phyloP scores from a whole-genome alignment of 2,888 invertebrate species.

The Drosophila nigritarsus region DNA sequence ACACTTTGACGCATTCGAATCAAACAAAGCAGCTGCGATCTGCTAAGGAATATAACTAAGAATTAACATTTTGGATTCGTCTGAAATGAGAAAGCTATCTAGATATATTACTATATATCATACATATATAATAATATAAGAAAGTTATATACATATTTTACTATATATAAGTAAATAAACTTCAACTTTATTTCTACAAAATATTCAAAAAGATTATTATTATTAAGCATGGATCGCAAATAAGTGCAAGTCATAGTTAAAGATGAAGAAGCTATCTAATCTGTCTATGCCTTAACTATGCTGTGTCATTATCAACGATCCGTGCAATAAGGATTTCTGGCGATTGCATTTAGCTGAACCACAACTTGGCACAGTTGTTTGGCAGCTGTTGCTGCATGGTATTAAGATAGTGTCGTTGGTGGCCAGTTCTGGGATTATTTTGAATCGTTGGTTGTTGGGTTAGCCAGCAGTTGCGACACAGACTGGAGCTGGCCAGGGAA shows the following conservation, averaged over 20 bases:
- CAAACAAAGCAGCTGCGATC: slow-evolving; percentile 2
- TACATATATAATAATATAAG: too few species aligned
- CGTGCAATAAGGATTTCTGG: not conserved
- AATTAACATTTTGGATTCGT: not conserved
- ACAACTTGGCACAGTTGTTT: not conserved
- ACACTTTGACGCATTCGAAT: not conserved
- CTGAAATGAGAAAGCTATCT: not conserved
- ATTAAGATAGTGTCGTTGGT: not conserved
- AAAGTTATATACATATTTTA: too few species aligned
- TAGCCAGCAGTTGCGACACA: slow-evolving; percentile 3
- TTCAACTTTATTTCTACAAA: slow-evolving; percentile 11
- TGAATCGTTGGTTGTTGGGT: slow-evolving; percentile 2
- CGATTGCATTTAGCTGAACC: not conserved
- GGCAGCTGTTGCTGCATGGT: not conserved
- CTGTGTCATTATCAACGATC: slow-evolving; percentile 6
- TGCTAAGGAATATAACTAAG: too few species aligned
- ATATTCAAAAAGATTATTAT: not conserved
- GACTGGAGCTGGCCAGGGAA: not conserved
- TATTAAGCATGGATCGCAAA: slow-evolving; percentile 7
- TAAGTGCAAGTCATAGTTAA: slow-evolving; percentile 19
- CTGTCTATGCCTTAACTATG: slow-evolving; percentile 4
- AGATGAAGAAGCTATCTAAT: not conserved
- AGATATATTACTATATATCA: not conserved
- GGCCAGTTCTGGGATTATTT: slow-evolving; percentile 6
- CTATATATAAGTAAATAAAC: too few species aligned